phyloP scores from a whole-genome alignment of 2,888 invertebrate genomes.

The Xanthostigma xanthostigma region DNA sequence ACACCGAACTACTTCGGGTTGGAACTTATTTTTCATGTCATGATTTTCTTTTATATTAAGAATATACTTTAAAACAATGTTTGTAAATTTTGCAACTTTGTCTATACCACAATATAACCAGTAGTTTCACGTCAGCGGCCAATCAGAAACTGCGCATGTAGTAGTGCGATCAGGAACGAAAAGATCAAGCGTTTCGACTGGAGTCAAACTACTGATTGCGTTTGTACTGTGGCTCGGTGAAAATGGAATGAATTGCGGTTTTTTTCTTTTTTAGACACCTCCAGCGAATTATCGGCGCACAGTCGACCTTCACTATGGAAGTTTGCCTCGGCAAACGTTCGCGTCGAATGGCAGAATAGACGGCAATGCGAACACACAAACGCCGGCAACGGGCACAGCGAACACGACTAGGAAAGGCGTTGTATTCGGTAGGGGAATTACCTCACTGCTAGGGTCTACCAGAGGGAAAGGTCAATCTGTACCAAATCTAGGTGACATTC shows the following conservation, averaged over 20 bases:
- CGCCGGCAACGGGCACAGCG: slow-evolving; percentile 14
- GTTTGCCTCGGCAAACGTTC: slow-evolving; percentile 57
- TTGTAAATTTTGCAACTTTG: neutral
- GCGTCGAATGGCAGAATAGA: slow-evolving; percentile 29
- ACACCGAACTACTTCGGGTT: too few relatives aligned
- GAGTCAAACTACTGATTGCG: too few relatives aligned
- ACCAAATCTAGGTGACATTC: slow-evolving; percentile 70
- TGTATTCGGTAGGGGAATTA: slow-evolving; percentile 54
- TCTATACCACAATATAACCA: too few relatives aligned
- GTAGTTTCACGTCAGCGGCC: too few relatives aligned
- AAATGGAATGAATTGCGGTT: neutral
- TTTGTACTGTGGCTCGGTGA: too few relatives aligned
- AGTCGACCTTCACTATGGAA: slow-evolving; percentile 63
- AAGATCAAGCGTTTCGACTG: too few relatives aligned
- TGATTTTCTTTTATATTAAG: too few relatives aligned
- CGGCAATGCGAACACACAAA: slow-evolving; percentile 28
- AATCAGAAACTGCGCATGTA: too few relatives aligned
- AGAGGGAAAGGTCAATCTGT: slow-evolving; percentile 71
- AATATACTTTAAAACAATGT: neutral
- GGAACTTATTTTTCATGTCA: too few relatives aligned
- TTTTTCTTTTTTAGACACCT: slow-evolving; percentile 42
- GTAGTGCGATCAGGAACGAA: too few relatives aligned
- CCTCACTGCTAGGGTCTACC: slow-evolving; percentile 35
- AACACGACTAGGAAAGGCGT: slow-evolving; percentile 38
- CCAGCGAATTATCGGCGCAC: slow-evolving; percentile 60